phyloP scores from a whole-genome alignment of 2,888 invertebrate genomes.

The Blomia tropicalis region DNA sequence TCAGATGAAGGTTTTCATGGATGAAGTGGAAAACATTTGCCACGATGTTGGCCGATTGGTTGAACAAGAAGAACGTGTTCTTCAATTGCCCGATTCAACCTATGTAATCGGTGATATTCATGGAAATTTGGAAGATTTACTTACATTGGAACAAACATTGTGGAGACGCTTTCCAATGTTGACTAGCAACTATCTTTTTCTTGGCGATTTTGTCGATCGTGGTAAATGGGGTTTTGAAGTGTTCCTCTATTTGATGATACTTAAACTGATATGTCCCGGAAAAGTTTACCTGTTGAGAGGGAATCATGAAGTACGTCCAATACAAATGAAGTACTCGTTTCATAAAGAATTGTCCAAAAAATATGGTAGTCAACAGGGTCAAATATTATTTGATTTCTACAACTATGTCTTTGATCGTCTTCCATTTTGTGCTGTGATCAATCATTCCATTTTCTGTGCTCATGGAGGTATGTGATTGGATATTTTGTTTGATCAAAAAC shows the following conservation, averaged over 20 bases:
- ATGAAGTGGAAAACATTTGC: conserved; percentile 34
- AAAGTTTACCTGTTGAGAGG: conserved; percentile 51
- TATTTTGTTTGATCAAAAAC: conserved; percentile 36
- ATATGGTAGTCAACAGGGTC: conserved; percentile 40
- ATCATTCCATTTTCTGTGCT: conserved; percentile 52
- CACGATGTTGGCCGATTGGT: conserved; percentile 40
- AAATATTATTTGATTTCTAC: conserved; percentile 48
- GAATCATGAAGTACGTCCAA: conserved; percentile 47
- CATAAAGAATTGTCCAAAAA: conserved; percentile 47
- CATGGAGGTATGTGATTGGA: conserved; percentile 54
- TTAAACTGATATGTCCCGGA: conserved; percentile 50
- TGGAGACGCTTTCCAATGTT: conserved; percentile 52
- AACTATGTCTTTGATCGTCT: conserved; percentile 54
- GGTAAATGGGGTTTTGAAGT: conserved; percentile 49
- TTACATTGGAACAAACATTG: conserved; percentile 50
- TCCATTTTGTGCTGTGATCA: conserved; percentile 56
- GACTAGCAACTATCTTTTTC: conserved; percentile 50
- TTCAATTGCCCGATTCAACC: conserved; percentile 42
- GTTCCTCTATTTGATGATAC: conserved; percentile 46
- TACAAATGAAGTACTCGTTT: not conserved
- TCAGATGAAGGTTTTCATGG: not conserved
- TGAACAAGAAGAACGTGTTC: conserved; percentile 41
- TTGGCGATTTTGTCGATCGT: conserved; percentile 59
- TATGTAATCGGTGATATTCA: conserved; percentile 55
- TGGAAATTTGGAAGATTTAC: conserved; percentile 52